phyloP scores from a whole-genome alignment of 2,113 vertebrate genomes.

The Brachypodius melanocephalos region DNA sequence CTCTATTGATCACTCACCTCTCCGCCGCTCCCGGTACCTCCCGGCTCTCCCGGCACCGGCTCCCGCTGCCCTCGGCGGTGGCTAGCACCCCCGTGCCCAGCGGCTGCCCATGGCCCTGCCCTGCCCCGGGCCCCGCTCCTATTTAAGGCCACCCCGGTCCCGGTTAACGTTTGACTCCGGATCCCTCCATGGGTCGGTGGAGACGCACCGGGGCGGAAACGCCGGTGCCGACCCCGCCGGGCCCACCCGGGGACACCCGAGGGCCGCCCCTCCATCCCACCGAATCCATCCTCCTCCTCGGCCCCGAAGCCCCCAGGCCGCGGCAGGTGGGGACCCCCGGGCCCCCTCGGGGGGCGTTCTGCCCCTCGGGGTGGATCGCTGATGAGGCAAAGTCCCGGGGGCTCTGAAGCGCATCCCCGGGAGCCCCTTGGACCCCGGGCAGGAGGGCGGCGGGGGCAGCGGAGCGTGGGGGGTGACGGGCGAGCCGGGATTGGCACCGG shows the following conservation, averaged over 20 bases:
- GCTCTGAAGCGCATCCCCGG: background rate
- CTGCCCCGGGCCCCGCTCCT: background rate
- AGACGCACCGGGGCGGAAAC: rapidly evolving
- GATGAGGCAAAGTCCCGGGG: background rate
- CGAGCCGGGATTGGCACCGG: too few relatives aligned
- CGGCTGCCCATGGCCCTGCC: background rate
- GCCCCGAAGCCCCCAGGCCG: rapidly evolving
- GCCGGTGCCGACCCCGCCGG: rapidly evolving
- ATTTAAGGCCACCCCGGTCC: background rate
- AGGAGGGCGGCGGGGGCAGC: background rate
- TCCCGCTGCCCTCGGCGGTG: background rate
- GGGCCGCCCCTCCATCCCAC: background rate
- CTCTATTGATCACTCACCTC: background rate
- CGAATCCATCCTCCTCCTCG: background rate
- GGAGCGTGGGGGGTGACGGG: background rate
- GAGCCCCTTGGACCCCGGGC: slow-evolving; percentile 21
- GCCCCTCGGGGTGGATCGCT: background rate
- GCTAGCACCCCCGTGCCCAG: background rate
- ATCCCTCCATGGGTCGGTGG: background rate
- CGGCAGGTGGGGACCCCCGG: rapidly evolving
- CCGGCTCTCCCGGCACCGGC: background rate
- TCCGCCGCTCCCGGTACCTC: rapidly evolving
- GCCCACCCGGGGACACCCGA: rapidly evolving
- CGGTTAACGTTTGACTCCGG: slow-evolving; percentile 4
- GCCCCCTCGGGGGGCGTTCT: rapidly evolving